phyloP scores from a whole-genome alignment of 2,888 invertebrate species.

The Priocnemis perturbator region DNA sequence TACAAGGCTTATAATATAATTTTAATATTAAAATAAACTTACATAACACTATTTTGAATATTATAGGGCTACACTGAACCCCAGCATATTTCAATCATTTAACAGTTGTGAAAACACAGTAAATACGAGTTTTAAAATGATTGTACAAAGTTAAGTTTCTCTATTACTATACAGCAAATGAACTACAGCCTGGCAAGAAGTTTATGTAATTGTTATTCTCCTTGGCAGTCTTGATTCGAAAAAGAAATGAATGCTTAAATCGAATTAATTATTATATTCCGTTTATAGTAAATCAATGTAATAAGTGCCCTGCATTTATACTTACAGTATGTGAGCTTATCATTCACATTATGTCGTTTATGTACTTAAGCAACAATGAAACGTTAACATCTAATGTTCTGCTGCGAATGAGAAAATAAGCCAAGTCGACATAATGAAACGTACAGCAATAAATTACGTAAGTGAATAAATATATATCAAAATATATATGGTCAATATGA shows the following conservation, averaged over 20 bases:
- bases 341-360: constrained; percentile 44
- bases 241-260: constrained; percentile 22
- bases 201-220: constrained; percentile 26
- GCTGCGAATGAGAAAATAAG: constrained; percentile 59
- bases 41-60: constrained; percentile 66
- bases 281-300: constrained; percentile 46
- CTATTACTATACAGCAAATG: constrained; percentile 47
- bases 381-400: constrained; percentile 54
- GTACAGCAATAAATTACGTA: constrained; percentile 72
- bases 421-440: constrained; percentile 59
- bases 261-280: constrained; percentile 31
- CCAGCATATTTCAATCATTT: constrained; percentile 53
- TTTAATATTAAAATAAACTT: constrained; percentile 73
- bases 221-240: constrained; percentile 32
- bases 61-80: constrained; percentile 56
- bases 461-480: constrained; percentile 68
- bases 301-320: constrained; percentile 55
- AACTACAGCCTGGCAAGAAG: constrained; percentile 47
- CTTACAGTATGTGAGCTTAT: constrained; percentile 57
- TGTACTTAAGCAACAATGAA: constrained; percentile 62
- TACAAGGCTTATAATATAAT: constrained; percentile 70
- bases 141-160: constrained; percentile 40
- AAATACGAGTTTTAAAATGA: constrained; percentile 39
- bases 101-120: constrained; percentile 43
- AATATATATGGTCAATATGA: constrained; percentile 64